Percentiles rank a stretch among this genome's conserved stretches.
These are phyloP conservation scores for Malacoraja senta DNA, from an alignment of 2,797 vertebrate species.

Conservation along the genomic window DNA sequence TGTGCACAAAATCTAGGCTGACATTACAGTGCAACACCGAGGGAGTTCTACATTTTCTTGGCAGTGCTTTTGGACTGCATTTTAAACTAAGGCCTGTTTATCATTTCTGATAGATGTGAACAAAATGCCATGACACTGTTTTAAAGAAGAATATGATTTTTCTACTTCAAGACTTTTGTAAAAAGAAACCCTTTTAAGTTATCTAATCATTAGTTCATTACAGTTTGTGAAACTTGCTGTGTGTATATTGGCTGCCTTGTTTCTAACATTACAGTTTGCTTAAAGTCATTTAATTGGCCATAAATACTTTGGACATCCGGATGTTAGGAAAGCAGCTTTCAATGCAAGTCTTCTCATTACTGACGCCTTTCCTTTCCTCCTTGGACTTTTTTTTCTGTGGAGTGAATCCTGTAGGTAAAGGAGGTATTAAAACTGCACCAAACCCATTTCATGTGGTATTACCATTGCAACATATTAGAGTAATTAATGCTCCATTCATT, in stretches of 20 bases:
- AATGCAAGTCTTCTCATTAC: too few relatives aligned
- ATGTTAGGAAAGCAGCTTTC: not conserved
- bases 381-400: not conserved
- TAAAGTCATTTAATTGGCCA: not conserved
- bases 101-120: not conserved
- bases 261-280: not conserved
- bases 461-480: too few relatives aligned
- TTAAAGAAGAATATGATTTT: not conserved
- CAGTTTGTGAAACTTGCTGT: not conserved
- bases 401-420: not conserved
- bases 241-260: not conserved
- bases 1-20: not conserved
- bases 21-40: not conserved
- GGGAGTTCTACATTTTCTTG: not conserved
- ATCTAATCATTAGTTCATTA: not conserved
- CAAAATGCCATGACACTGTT: not conserved
- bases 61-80: not conserved
- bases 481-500: not conserved
- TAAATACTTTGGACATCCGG: not conserved
- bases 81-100: not conserved
- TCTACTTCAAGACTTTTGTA: not conserved
- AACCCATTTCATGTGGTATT: not conserved
- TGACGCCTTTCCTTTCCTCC: not conserved
- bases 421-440: not conserved
- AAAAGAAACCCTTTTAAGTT: not conserved